Evolutionary conservation across 2,888 invertebrate genomes (phyloP).

Genomic region (Heliconius hortense): DNA sequence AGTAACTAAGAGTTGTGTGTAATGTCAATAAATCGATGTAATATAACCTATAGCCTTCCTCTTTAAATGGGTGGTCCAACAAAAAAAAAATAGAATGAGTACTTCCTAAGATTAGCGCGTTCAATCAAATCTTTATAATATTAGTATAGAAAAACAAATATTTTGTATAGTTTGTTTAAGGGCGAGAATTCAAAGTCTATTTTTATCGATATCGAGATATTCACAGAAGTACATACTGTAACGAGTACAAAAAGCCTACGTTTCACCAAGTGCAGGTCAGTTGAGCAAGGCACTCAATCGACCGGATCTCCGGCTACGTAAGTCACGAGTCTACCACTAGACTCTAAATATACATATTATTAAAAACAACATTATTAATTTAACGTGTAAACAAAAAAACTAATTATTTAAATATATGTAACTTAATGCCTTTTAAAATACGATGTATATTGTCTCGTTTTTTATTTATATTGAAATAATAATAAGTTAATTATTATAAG

Average conservation of each 20-base stretch:
- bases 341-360: background rate
- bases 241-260: conserved; percentile 36
- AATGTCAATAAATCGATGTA: background rate
- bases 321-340: conserved; percentile 28
- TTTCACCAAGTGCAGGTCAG: conserved; percentile 38
- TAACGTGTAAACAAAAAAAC: background rate
- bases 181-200: background rate
- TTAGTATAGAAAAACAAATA: too few species aligned
- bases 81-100: background rate
- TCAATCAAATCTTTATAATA: too few species aligned
- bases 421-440: background rate
- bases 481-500: background rate
- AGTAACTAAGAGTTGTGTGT: background rate
- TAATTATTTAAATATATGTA: background rate
- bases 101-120: too few species aligned
- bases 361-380: background rate
- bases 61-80: background rate
- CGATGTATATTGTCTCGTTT: background rate
- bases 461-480: background rate
- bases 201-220: background rate
- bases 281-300: conserved; percentile 44
- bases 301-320: conserved; percentile 50
- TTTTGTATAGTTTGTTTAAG: background rate
- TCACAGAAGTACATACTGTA: conserved; percentile 5
- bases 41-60: background rate